These are phyloP conservation scores for Orius laevigatus DNA, from an alignment of 1,140 invertebrate species.

Conservation along the genomic window DNA sequence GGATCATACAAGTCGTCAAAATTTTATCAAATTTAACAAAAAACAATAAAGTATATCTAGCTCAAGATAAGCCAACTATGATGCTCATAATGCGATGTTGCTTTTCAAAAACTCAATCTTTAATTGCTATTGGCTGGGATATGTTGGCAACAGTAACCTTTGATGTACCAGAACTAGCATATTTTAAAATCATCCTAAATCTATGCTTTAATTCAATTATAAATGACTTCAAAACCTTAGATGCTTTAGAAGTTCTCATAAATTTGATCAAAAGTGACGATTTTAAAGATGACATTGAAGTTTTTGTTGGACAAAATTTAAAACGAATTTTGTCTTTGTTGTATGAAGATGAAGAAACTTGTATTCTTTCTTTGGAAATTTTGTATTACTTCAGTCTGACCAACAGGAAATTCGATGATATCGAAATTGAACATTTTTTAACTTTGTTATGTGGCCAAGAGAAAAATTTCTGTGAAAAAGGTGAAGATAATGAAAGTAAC, in stretches of 20 bases:
- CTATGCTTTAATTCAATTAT: no score
- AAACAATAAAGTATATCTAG: constrained; percentile 64
- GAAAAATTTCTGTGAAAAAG: no score
- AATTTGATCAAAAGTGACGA: constrained; percentile 56
- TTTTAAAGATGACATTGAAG: constrained; percentile 68
- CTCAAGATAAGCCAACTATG: constrained; percentile 62
- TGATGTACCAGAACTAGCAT: constrained; percentile 39
- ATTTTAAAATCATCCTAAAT: no score
- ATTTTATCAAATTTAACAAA: constrained; percentile 91
- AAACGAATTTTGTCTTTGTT: constrained; percentile 34
- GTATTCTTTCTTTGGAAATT: constrained; percentile 37
- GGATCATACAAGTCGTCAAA: constrained; percentile 56
- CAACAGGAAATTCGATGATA: constrained; percentile 17
- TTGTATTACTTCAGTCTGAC: constrained; percentile 47
- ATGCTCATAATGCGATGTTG: constrained; percentile 75
- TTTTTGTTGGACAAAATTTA: constrained; percentile 66
- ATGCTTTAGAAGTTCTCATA: constrained; percentile 41
- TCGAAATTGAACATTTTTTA: no score
- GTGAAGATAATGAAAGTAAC: no score
- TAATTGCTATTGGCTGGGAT: constrained; percentile 72
- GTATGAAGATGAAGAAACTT: no score
- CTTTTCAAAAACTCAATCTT: constrained; percentile 57
- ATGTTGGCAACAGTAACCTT: constrained; percentile 79
- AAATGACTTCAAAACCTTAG: constrained; percentile 43
- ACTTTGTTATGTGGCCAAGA: no score